Conservation (phyloP, 2,888 invertebrate species). For the Escarpia spicata region DNA sequence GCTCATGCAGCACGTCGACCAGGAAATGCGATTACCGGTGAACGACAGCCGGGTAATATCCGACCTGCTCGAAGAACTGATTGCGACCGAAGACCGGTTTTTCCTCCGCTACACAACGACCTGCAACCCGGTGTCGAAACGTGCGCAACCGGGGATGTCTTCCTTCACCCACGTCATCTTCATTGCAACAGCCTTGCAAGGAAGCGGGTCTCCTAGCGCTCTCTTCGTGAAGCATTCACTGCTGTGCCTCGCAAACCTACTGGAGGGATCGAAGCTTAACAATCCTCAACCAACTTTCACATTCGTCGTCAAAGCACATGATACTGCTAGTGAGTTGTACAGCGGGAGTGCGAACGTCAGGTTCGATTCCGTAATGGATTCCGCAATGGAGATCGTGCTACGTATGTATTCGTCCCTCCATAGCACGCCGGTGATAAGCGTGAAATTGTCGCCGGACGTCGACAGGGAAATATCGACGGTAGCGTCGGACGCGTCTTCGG, state of each 20-base stretch:
- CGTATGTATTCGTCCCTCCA: not conserved
- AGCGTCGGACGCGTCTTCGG: not conserved
- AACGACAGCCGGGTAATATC: not conserved
- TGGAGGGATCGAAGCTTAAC: not conserved
- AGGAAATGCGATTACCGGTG: not conserved
- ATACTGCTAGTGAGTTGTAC: not conserved
- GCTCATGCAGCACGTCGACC: conserved; percentile 14
- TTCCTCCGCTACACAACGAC: not conserved
- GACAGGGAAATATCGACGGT: not conserved
- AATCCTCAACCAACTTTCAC: not conserved
- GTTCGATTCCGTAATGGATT: not conserved
- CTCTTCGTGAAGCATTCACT: not conserved
- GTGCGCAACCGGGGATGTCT: not conserved
- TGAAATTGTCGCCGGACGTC: not conserved
- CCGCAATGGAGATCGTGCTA: not conserved
- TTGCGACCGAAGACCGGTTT: not conserved
- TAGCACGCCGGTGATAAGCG: not conserved
- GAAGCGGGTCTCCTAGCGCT: not conserved
- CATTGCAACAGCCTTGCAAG: not conserved
- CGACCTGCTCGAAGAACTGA: not conserved
- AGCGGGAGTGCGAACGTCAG: not conserved
- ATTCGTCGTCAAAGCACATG: not conserved
- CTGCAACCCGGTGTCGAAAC: not conserved
- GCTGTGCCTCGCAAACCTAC: not conserved
- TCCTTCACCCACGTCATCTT: not conserved